Evolutionary conservation across 1,140 invertebrate species (phyloP).

Genomic region (Ceratina australensis): DNA sequence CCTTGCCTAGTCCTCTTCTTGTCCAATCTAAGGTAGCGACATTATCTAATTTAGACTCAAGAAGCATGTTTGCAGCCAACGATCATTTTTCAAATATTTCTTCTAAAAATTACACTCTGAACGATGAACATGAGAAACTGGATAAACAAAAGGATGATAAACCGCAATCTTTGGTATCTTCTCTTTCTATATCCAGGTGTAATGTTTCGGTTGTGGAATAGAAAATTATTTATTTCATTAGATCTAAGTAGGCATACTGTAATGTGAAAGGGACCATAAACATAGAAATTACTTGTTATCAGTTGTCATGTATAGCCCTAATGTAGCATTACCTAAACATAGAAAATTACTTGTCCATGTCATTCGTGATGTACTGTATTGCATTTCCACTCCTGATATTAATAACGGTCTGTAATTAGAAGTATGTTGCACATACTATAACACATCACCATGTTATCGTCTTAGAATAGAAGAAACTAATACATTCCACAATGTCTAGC

Average conservation of each 20-base stretch:
- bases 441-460: too few relatives aligned
- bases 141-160: conserved; percentile 61
- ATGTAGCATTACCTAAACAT: background rate
- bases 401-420: background rate
- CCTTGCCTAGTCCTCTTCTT: conserved; percentile 63
- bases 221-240: conserved; percentile 9
- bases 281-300: conserved; percentile 5
- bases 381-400: background rate
- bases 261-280: background rate
- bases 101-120: conserved; percentile 40
- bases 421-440: background rate
- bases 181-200: conserved; percentile 44
- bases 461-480: too few relatives aligned
- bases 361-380: background rate
- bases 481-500: too few relatives aligned
- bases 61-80: conserved; percentile 35
- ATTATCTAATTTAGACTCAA: conserved; percentile 55
- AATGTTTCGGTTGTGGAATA: conserved; percentile 29
- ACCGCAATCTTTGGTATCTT: conserved; percentile 68
- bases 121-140: conserved; percentile 44
- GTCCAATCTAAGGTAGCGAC: conserved; percentile 65
- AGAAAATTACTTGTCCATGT: background rate
- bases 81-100: conserved; percentile 41
- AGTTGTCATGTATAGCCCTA: too few relatives aligned
- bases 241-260: background rate